phyloP scores from a whole-genome alignment of 1,140 invertebrate species.

The Onthophagus taurus region DNA sequence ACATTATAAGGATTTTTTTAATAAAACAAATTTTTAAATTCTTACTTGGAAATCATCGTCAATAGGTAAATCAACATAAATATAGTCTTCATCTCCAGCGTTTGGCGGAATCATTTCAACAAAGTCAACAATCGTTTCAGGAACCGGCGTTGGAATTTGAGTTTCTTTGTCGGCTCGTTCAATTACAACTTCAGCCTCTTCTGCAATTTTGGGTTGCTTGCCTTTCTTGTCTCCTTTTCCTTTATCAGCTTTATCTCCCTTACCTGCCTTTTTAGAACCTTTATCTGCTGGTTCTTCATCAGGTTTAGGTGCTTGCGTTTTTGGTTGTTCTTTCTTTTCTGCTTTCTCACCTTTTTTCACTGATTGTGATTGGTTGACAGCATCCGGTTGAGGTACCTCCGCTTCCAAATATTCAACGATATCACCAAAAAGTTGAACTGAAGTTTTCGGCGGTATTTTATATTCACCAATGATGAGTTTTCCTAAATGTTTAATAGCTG shows the following conservation, averaged over 20 bases:
- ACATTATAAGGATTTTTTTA: no score
- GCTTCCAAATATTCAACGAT: conserved; percentile 31
- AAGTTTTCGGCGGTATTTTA: conserved; percentile 37
- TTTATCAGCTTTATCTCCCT: conserved; percentile 17
- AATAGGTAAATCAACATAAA: conserved; percentile 41
- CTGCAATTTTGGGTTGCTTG: conserved; percentile 11
- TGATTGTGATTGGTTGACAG: conserved; percentile 5
- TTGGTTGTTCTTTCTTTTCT: conserved; percentile 18
- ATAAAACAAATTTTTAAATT: no score
- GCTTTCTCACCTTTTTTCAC: conserved; percentile 16
- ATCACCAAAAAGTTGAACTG: conserved; percentile 42
- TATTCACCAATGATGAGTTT: conserved; percentile 47
- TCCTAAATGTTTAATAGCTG: conserved; percentile 43
- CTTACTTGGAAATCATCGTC: conserved; percentile 32
- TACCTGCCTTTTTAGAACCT: conserved; percentile 15
- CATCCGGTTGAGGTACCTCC: conserved; percentile 10
- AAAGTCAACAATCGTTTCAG: conserved; percentile 16
- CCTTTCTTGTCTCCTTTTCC: conserved; percentile 14
- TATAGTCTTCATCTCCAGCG: conserved; percentile 44
- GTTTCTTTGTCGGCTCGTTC: conserved; percentile 25
- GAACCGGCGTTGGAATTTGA: conserved; percentile 22
- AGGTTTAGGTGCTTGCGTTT: conserved; percentile 13
- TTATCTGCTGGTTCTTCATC: conserved; percentile 9
- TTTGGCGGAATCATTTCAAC: conserved; percentile 12
- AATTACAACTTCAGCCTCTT: conserved; percentile 11